Evolutionary conservation across 2,797 vertebrate species (phyloP).

Genomic region (Crenichthys baileyi): DNA sequence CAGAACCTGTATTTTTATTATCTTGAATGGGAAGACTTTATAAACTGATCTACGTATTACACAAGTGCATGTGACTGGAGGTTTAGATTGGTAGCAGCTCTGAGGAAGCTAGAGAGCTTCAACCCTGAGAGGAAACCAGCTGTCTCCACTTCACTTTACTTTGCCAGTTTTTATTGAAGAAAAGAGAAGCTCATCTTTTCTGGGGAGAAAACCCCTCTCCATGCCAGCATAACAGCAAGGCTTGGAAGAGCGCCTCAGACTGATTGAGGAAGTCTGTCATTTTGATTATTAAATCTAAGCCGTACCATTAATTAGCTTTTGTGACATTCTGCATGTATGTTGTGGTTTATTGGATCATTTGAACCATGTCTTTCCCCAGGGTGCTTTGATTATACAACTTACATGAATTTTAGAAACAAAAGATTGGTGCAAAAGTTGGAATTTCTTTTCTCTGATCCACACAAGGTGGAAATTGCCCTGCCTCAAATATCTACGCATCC

Average conservation of each 20-base stretch:
- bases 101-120: background rate
- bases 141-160: background rate
- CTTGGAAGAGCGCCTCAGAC: slow-evolving; percentile 15
- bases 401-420: background rate
- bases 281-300: background rate
- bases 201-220: slow-evolving; percentile 9
- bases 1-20: background rate
- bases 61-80: background rate
- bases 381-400: background rate
- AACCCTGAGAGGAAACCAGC: slow-evolving; percentile 1
- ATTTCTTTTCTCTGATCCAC: background rate
- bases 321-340: background rate
- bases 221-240: slow-evolving; percentile 16
- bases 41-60: background rate
- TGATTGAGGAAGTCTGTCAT: slow-evolving; percentile 18
- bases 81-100: background rate
- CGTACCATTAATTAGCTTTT: background rate
- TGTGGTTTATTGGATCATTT: background rate
- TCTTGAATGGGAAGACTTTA: background rate
- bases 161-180: slow-evolving; percentile 3
- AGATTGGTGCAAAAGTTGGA: background rate
- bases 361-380: background rate
- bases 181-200: background rate
- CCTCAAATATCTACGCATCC: background rate
- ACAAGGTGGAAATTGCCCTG: background rate